Conservation (phyloP, 92 coral and sea anemone genomes). For the Phenganax marumi region DNA sequence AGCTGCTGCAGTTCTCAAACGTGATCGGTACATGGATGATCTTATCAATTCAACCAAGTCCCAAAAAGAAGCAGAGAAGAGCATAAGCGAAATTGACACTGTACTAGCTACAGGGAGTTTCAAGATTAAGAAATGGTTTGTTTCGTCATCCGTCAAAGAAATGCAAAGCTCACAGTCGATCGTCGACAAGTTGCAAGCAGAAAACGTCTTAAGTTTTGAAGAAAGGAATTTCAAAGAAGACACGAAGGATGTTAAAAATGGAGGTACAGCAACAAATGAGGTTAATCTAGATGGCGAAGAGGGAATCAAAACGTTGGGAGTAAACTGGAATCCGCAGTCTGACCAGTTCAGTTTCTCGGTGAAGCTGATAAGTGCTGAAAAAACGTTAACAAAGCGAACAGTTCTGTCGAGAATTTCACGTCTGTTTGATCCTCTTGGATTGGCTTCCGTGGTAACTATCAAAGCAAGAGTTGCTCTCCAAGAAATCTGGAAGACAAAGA, state of each 20-base stretch:
- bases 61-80: conserved; percentile 6
- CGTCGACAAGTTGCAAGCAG: too few relatives aligned
- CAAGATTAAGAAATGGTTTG: conserved; percentile 32
- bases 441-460: too few relatives aligned
- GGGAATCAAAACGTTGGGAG: conserved; percentile 38
- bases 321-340: conserved; percentile 46
- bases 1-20: conserved; percentile 21
- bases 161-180: not conserved
- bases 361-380: conserved; percentile 24
- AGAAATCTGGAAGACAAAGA: conserved; percentile 30
- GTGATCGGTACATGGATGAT: conserved; percentile 51
- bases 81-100: conserved; percentile 26
- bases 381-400: conserved; percentile 31
- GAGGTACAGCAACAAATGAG: not conserved
- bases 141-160: too few relatives aligned
- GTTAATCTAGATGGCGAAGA: conserved; percentile 49
- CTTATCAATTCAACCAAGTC: conserved; percentile 38
- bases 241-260: too few relatives aligned
- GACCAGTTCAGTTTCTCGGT: conserved; percentile 38
- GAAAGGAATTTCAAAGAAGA: too few relatives aligned
- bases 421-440: conserved; percentile 46
- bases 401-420: conserved; percentile 38
- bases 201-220: too few relatives aligned
- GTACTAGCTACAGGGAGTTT: conserved; percentile 49
- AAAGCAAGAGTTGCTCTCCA: too few relatives aligned